Conservation (phyloP, 2,113 vertebrate genomes). For the Microcebus ravelobensis region DNA sequence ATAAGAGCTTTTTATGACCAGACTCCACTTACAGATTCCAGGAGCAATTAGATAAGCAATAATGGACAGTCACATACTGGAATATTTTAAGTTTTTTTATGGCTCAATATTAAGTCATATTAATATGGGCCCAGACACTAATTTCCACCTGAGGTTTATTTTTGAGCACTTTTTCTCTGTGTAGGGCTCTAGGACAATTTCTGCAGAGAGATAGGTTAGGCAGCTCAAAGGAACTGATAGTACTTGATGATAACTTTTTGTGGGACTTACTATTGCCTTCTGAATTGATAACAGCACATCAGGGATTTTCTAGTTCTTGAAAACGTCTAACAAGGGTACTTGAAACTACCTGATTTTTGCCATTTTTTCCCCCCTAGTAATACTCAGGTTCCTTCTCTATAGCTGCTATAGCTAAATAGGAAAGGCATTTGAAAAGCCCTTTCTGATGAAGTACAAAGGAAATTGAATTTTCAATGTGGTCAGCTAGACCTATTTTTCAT, state of each 20-base stretch:
- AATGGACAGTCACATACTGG: neutral
- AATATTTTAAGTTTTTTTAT: slow-evolving; percentile 39
- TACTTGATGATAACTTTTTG: neutral
- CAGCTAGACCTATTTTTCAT: neutral
- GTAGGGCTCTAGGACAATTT: neutral
- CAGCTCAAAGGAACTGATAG: neutral
- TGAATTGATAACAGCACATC: neutral
- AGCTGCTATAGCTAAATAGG: neutral
- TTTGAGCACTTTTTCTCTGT: neutral
- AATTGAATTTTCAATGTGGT: neutral
- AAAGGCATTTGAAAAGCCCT: neutral
- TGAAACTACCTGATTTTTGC: neutral
- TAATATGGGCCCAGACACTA: neutral
- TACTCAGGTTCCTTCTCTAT: neutral
- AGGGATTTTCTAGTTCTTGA: neutral
- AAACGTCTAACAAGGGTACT: neutral
- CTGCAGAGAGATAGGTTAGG: neutral
- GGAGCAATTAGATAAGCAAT: slow-evolving; percentile 19
- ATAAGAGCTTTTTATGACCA: slow-evolving; percentile 18
- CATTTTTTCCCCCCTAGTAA: neutral
- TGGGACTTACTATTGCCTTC: neutral
- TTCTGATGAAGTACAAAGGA: neutral
- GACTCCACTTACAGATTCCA: slow-evolving; percentile 16
- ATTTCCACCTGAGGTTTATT: slow-evolving; percentile 13
- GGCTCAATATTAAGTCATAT: slow-evolving; percentile 2